A percentile compares a stretch with the other conserved stretches of the same genome.
These are phyloP conservation scores for Tyto alba DNA, from an alignment of 2,113 vertebrate genomes.

Conservation along the genomic window DNA sequence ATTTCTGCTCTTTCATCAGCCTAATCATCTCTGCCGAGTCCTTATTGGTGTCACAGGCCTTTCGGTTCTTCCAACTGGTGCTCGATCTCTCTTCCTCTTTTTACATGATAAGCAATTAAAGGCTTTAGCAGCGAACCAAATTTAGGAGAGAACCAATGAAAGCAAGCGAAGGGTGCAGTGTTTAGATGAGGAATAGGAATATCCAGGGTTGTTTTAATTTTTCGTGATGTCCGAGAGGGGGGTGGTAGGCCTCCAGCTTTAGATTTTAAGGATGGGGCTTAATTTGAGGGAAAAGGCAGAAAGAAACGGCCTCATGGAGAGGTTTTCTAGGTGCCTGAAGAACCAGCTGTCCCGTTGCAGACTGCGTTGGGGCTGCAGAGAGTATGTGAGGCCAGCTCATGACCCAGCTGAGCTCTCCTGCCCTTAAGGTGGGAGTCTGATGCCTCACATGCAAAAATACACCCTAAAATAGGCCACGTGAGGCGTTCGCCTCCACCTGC, in stretches of 20 bases:
- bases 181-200: background rate
- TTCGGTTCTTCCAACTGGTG: background rate
- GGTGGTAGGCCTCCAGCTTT: background rate
- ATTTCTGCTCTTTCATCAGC: conserved; percentile 56
- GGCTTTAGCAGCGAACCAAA: background rate
- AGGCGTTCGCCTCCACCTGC: fast-evolving
- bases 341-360: background rate
- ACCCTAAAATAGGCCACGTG: background rate
- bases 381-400: background rate
- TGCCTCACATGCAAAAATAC: background rate
- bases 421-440: background rate
- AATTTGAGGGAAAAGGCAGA: background rate
- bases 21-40: conserved; percentile 13
- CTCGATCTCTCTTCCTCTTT: background rate
- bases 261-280: background rate
- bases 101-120: background rate
- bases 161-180: background rate
- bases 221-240: background rate
- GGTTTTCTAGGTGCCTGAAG: background rate
- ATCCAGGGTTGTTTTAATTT: background rate
- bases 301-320: background rate
- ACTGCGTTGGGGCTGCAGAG: fast-evolving
- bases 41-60: conserved; percentile 5
- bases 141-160: background rate
- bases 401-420: background rate